Conservation (phyloP, 1,140 invertebrate species). For the Paraescarpia echinospica region DNA sequence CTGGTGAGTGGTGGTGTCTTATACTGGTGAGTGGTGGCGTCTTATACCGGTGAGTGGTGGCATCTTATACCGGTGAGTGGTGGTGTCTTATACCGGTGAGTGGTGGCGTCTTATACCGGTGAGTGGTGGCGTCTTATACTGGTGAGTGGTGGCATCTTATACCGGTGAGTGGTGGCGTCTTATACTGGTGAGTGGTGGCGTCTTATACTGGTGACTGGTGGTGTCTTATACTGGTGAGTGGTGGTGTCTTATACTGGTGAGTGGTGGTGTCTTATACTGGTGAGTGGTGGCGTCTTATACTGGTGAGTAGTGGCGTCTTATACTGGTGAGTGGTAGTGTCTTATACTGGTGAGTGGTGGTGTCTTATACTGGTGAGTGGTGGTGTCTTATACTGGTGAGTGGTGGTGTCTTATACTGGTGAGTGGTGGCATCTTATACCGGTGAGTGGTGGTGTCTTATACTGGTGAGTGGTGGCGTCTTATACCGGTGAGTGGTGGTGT, state of each 20-base stretch:
- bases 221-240: constrained; percentile 20
- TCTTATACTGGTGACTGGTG: too few species aligned
- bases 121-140: constrained; percentile 14
- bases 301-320: constrained; percentile 18
- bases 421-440: constrained; percentile 13
- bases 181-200: constrained; percentile 21
- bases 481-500: constrained; percentile 20
- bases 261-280: constrained; percentile 17
- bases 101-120: constrained; percentile 18
- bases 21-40: constrained; percentile 21
- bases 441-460: constrained; percentile 20
- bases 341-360: constrained; percentile 22
- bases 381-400: constrained; percentile 21
- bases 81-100: constrained; percentile 21
- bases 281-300: constrained; percentile 16
- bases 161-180: constrained; percentile 12
- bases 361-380: constrained; percentile 19
- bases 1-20: constrained; percentile 14
- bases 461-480: constrained; percentile 14
- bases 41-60: constrained; percentile 19
- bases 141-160: constrained; percentile 21
- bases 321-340: constrained; percentile 17
- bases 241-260: constrained; percentile 20
- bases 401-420: constrained; percentile 18
- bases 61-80: constrained; percentile 18